Evolutionary conservation across 2,113 vertebrate genomes (phyloP).

Genomic region (Chiloscyllium plagiosum): DNA sequence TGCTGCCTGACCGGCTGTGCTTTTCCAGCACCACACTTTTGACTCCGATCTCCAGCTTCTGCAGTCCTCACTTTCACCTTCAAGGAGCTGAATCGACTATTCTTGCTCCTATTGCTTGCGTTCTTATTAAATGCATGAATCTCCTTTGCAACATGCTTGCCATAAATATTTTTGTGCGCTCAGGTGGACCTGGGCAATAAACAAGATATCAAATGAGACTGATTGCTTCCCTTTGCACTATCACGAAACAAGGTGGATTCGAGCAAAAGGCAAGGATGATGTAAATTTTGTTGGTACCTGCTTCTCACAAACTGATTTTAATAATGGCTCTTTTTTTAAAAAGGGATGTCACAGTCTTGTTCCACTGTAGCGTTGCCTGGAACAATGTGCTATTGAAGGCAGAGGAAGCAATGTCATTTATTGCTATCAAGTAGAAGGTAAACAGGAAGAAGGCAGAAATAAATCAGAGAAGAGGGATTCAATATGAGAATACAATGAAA

Average conservation of each 20-base stretch:
- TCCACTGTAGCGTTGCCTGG: background rate
- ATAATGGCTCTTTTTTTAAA: background rate
- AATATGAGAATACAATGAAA: background rate
- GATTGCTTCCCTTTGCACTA: background rate
- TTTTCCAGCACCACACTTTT: too few relatives aligned
- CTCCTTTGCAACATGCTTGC: background rate
- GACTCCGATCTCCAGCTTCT: too few relatives aligned
- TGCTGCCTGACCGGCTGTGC: too few relatives aligned
- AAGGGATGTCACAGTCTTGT: background rate
- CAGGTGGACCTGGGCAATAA: background rate
- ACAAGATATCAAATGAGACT: background rate
- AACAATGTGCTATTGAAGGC: background rate
- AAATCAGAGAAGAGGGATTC: background rate
- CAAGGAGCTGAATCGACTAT: background rate
- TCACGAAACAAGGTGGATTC: background rate
- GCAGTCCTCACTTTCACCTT: too few relatives aligned
- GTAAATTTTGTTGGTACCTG: background rate
- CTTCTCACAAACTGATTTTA: background rate
- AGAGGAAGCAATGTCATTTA: background rate
- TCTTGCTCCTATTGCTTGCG: background rate
- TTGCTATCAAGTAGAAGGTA: background rate
- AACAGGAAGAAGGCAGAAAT: too few relatives aligned
- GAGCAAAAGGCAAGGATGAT: background rate
- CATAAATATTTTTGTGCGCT: background rate
- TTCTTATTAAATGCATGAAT: background rate